Conservation (phyloP, 2,888 invertebrate genomes). For the Steromphala cineraria region DNA sequence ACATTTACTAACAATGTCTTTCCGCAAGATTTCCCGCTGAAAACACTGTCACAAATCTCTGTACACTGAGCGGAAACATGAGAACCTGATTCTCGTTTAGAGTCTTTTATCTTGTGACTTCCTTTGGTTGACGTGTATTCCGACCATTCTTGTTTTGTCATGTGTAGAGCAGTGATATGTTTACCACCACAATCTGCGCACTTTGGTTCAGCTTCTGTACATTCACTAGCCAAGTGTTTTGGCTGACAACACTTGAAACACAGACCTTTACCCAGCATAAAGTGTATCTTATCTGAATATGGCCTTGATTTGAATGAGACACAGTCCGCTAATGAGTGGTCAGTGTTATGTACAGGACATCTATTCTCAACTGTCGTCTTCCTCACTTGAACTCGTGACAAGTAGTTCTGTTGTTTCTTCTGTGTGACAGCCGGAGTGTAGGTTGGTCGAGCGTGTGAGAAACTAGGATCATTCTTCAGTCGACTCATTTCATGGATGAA, state of each 20-base stretch:
- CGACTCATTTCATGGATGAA: too few relatives aligned
- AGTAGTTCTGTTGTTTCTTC: too few relatives aligned
- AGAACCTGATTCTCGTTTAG: background rate
- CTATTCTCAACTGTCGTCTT: too few relatives aligned
- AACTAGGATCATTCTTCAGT: too few relatives aligned
- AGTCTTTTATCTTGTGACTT: background rate
- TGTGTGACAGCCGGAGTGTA: too few relatives aligned
- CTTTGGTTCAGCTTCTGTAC: constrained; percentile 22
- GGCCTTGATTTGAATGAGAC: too few relatives aligned
- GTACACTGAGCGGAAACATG: background rate
- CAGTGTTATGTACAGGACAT: too few relatives aligned
- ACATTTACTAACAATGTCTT: constrained; percentile 15
- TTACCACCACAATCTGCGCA: constrained; percentile 22
- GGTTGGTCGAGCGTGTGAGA: too few relatives aligned
- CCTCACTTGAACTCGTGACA: too few relatives aligned
- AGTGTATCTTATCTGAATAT: too few relatives aligned
- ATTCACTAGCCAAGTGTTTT: constrained; percentile 25
- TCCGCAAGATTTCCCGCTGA: constrained; percentile 24
- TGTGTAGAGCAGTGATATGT: constrained; percentile 31
- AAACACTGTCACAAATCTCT: constrained; percentile 6
- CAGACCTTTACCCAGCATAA: too few relatives aligned
- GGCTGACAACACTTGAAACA: constrained; percentile 33
- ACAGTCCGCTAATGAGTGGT: too few relatives aligned
- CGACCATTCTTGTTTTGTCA: background rate
- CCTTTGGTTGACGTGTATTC: background rate